Evolutionary conservation across 2,113 vertebrate genomes (phyloP).

Genomic region (Gallinago undulata): DNA sequence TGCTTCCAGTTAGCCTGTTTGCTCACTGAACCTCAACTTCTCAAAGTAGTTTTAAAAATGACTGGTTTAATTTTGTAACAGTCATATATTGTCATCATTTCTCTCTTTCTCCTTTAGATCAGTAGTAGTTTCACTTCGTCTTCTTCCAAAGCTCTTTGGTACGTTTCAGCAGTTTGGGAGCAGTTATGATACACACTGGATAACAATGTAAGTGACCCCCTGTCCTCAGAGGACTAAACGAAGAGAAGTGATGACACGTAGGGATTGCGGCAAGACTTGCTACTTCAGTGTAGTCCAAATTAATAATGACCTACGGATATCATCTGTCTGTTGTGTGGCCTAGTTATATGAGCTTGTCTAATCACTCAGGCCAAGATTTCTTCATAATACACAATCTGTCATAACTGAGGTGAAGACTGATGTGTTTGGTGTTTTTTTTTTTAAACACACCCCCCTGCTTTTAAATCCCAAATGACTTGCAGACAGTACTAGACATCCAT

Average conservation of each 20-base stretch:
- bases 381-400: neutral
- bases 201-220: conserved; percentile 90
- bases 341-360: neutral
- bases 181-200: conserved; percentile 99
- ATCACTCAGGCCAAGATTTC: neutral
- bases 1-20: neutral
- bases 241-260: neutral
- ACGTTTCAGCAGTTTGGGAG: conserved; percentile 99
- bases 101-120: conserved; percentile 78
- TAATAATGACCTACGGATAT: neutral
- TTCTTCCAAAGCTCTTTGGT: conserved; percentile 96
- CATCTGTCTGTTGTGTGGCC: neutral
- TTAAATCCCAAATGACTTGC: neutral
- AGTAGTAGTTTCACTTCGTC: conserved; percentile 94
- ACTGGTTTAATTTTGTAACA: neutral
- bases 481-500: neutral
- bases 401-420: neutral
- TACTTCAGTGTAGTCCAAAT: neutral
- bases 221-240: neutral
- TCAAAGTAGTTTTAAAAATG: neutral
- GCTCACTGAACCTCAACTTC: neutral
- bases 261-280: neutral
- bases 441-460: neutral
- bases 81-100: neutral
- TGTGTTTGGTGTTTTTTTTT: neutral